Base-by-base conservation (phyloP, 53 echinoderm and acorn worm genomes). In the Apostichopus leukothele region DNA sequence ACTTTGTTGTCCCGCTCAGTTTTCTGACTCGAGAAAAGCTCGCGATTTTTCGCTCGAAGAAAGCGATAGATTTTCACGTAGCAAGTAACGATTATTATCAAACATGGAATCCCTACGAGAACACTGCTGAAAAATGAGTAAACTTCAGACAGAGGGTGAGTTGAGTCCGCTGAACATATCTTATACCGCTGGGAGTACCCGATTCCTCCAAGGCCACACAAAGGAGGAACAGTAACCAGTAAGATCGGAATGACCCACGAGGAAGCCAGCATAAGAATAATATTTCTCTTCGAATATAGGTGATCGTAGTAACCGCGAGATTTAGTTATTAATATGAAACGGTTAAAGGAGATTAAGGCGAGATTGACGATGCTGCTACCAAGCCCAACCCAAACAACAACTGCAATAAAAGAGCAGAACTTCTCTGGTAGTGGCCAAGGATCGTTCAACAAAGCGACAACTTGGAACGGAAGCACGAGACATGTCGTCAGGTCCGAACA, bases 401-500 rank as follows among this genome's bases (percentile, higher is more conserved):
- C 85, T 20, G 89, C 88, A 12, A 88, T 89, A n/a, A 53, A 77
- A 14, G 86, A 73, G 20, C 93, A 93, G 59, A 93, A 59, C 76
- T 84, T 83, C 9, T 89, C 91, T 6, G 89, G 71, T 7, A 93
- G 84, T 11, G 93, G 93, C 93, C 93, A 93, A 5, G 81, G 77
- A 66, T 88, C 83, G 53, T 90, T 91, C 26, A 94, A 76, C 88
- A 96, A 67, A 59, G 89, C 94, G 27, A 94, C 90, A 0, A 83
- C 88, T 55, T 93, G 93, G 86, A 88, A 94, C 1, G 94, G 94
- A 74, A 96, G 73, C 6, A 86, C 74, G 50, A 90, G 75, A 54
- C 93, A 93, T 19, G 92, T 92, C 54, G 94, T 73, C 5, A 96
- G 89, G 52, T 96, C 96, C 13, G 96, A 93, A 52, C 91, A 68